Conservation (phyloP, 2,113 vertebrate species). For the Thomomys bottae region DNA sequence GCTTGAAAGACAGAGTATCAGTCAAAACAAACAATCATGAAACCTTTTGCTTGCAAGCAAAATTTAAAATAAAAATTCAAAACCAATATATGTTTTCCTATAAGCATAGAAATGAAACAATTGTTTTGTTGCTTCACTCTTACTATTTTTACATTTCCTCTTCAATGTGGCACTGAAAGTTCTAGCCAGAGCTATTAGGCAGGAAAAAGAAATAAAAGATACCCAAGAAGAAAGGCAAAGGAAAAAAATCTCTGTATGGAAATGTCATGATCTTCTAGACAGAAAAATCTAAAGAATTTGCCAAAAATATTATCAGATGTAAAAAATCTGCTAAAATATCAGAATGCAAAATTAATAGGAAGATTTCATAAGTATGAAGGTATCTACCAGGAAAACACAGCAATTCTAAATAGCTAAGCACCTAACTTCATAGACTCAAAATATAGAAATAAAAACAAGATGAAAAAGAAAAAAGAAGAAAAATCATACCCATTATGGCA, state of each 20-base stretch:
- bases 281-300: background rate
- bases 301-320: background rate
- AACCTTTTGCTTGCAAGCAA: too few relatives aligned
- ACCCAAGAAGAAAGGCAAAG: too few relatives aligned
- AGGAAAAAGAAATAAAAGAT: background rate
- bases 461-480: background rate
- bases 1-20: too few relatives aligned
- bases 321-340: background rate
- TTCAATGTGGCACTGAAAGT: background rate
- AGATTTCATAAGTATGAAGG: background rate
- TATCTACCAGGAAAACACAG: background rate
- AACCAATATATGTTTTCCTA: background rate
- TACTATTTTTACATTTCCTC: background rate
- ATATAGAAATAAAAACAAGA: conserved; percentile 19
- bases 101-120: background rate
- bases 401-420: background rate
- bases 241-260: too few relatives aligned
- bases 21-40: too few relatives aligned
- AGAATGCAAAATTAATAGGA: background rate
- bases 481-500: background rate
- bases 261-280: too few relatives aligned
- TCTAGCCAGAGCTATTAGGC: background rate
- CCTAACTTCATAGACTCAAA: background rate
- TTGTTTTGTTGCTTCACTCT: background rate
- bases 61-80: too few relatives aligned